phyloP scores from a whole-genome alignment of 2,888 invertebrate genomes.

The Patella pellucida region DNA sequence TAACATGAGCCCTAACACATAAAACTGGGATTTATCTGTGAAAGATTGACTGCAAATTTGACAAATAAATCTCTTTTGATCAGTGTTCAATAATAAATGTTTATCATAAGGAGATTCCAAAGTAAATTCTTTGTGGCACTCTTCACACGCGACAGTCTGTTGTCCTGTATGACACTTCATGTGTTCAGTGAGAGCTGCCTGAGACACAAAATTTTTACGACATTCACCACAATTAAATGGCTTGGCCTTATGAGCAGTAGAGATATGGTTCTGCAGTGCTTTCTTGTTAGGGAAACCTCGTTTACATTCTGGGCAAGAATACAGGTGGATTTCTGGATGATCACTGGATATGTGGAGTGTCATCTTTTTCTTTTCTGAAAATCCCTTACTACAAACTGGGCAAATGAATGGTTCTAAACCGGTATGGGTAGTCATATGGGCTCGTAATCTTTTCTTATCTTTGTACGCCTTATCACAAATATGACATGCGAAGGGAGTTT shows the following conservation, averaged over 20 bases:
- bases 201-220: neutral
- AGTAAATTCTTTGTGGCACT: neutral
- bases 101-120: neutral
- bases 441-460: conserved; percentile 7
- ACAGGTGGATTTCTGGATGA: conserved; percentile 1
- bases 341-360: neutral
- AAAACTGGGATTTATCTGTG: neutral
- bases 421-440: conserved; percentile 1
- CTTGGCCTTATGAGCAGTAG: conserved; percentile 1
- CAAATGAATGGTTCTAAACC: conserved; percentile 5
- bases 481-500: neutral
- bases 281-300: neutral
- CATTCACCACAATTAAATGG: conserved; percentile 4
- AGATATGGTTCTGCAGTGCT: neutral
- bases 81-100: conserved; percentile 7
- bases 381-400: neutral
- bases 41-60: neutral
- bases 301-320: conserved; percentile 4
- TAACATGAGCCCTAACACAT: neutral
- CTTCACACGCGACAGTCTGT: neutral
- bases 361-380: conserved; percentile 10
- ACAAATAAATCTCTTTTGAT: neutral
- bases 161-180: neutral
- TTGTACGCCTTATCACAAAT: conserved; percentile 10
- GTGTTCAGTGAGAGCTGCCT: conserved; percentile 7